Base-by-base conservation (phyloP, 2,113 vertebrate species). In the Prionailurus bengalensis region DNA sequence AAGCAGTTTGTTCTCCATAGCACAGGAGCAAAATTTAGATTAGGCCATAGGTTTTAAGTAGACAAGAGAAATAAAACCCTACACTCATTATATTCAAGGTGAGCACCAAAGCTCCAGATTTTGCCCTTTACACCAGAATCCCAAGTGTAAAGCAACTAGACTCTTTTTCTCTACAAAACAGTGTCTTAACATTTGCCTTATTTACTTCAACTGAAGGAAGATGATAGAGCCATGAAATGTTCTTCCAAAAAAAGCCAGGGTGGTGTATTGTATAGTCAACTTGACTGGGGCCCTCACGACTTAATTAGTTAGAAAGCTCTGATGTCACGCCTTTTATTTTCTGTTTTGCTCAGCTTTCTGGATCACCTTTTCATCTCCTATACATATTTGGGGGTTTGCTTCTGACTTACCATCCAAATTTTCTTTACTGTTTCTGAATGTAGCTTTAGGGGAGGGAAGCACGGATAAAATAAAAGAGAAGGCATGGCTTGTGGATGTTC, bases 131-230 rank as follows among this genome's bases (percentile, higher is more conserved):
- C 2, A 74, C 83, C 88, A 95, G 78, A 84, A 74, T 82, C 65
- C 79, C 27, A 93, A n/a, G 6, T 91, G 4, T 87, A 53, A 94
- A 92, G 80, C 55, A 70, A 9, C 74, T 88, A n/a, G 39, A 89
- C 21, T 74, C 19, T 55, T 73, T 85, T 91, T n/a, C 27, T 93
- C 42, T 71, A n/a, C 6, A 16, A 55, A 79, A 48, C 23, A 78
- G 2, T 73, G 53, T 39, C 31, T 80, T 68, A 78, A 48, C 29
- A 27, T 73, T 88, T 78, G 7, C 53, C 36, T 85, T 1, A 10
- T 19, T 91, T 71, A 66, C 66, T 94, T 89, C 45, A 92, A 39
- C 33, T 58, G n/a, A 92, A 97, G 78, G 48, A 92, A 92, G 78
- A 81, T 36, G 83, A 73, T 21, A 58, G 19, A 84, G 27, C 48